phyloP scores from a whole-genome alignment of 1,140 invertebrate species.

The Sinella curviseta region DNA sequence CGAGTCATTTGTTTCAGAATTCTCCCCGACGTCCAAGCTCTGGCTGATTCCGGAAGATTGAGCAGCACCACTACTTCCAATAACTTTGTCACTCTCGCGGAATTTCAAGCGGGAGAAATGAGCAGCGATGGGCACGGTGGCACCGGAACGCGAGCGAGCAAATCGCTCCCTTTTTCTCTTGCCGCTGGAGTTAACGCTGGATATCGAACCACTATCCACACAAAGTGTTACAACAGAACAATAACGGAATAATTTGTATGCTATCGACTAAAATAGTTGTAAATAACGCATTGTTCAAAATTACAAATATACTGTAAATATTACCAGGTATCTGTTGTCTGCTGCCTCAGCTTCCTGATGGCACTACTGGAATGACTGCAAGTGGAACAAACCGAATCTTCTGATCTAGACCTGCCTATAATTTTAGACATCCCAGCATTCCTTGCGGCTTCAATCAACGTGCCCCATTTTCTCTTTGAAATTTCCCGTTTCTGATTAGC shows the following conservation, averaged over 20 bases:
- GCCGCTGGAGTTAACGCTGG: conserved; percentile 35
- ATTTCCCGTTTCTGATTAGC: conserved; percentile 53
- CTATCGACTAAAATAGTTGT: not conserved
- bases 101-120: conserved; percentile 47
- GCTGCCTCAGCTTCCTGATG: conserved; percentile 37
- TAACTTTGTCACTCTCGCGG: conserved; percentile 43
- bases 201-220: conserved; percentile 40
- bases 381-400: conserved; percentile 79
- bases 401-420: conserved; percentile 72
- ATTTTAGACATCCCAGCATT: conserved; percentile 68
- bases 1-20: conserved; percentile 34
- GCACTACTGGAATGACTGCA: conserved; percentile 53
- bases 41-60: conserved; percentile 40
- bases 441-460: conserved; percentile 80
- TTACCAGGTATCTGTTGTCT: conserved; percentile 41
- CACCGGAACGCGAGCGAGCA: conserved; percentile 44
- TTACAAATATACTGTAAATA: not conserved
- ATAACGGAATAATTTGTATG: not conserved
- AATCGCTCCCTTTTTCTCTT: conserved; percentile 46
- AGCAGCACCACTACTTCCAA: conserved; percentile 20
- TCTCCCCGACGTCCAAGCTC: conserved; percentile 42
- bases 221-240: too few relatives aligned
- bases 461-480: conserved; percentile 71
- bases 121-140: conserved; percentile 43
- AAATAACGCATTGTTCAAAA: not conserved